Conservation (phyloP, 2,113 vertebrate species). For the Paramormyrops kingsleyae region DNA sequence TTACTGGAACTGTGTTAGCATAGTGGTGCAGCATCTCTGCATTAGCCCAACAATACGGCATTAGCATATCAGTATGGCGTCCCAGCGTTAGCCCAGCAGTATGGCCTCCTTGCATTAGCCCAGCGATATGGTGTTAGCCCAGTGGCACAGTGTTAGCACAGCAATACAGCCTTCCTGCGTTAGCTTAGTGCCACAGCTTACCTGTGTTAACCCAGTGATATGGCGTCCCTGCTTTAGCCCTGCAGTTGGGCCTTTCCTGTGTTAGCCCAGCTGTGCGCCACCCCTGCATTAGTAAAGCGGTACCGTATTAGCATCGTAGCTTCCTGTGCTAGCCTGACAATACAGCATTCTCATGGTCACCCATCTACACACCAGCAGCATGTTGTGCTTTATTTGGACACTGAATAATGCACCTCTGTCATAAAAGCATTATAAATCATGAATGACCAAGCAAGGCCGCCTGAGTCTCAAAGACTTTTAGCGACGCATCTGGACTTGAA, state of each 20-base stretch:
- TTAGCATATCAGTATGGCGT: background rate
- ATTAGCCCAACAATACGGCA: constrained; percentile 7
- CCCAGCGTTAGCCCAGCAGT: background rate
- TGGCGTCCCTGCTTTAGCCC: background rate
- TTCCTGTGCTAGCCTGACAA: background rate
- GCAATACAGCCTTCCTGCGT: constrained; percentile 30
- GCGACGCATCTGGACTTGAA: background rate
- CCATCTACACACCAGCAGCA: constrained; percentile 7
- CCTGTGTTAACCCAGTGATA: background rate
- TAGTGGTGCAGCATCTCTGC: constrained; percentile 22
- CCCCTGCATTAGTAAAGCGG: background rate
- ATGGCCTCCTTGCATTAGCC: background rate
- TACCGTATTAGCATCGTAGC: background rate
- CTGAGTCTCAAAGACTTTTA: constrained; percentile 6
- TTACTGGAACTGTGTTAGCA: too few species aligned
- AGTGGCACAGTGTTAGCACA: background rate
- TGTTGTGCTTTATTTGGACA: background rate
- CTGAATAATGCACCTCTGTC: constrained; percentile 33
- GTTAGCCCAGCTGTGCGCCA: background rate
- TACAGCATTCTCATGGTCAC: constrained; percentile 43
- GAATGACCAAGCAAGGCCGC: constrained; percentile 16
- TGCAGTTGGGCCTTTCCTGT: background rate
- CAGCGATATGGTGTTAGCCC: background rate
- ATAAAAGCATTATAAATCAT: constrained; percentile 30
- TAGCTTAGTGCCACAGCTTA: constrained; percentile 3